Conservation (phyloP, 2,888 invertebrate genomes). For the Omphaloscelis lunosa region DNA sequence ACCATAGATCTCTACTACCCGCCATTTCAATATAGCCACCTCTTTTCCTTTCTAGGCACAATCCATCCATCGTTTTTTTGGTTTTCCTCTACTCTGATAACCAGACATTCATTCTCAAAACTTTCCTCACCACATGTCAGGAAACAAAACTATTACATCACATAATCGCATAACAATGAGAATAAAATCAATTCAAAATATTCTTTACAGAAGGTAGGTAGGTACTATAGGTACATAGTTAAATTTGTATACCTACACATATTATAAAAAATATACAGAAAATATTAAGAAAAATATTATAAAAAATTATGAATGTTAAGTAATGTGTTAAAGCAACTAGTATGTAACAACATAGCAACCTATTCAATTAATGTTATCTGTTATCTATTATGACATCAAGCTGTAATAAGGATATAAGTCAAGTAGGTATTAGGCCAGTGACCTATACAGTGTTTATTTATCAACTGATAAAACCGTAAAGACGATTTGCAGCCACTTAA, state of each 20-base stretch:
- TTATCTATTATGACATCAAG: slow-evolving; percentile 24
- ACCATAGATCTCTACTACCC: neutral
- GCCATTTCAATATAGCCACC: neutral
- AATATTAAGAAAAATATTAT: too few species aligned
- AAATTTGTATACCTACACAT: neutral
- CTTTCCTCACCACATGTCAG: neutral
- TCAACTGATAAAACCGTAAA: too few species aligned
- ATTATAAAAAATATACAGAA: neutral
- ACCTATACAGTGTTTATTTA: neutral
- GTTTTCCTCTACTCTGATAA: neutral
- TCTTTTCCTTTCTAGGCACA: neutral
- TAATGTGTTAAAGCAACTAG: neutral
- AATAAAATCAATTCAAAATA: neutral
- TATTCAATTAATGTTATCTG: slow-evolving; percentile 31
- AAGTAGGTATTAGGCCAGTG: slow-evolving; percentile 8
- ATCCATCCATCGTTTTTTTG: neutral
- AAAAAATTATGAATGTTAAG: too few species aligned
- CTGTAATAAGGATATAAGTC: slow-evolving; percentile 10
- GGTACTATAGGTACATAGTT: neutral
- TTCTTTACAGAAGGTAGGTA: neutral
- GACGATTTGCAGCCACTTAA: neutral
- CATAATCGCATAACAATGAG: neutral
- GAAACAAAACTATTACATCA: neutral
- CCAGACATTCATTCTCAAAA: neutral
- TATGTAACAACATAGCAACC: slow-evolving; percentile 17